A percentile compares a stretch with the other conserved stretches of the same genome.
Evolutionary conservation across 1,140 invertebrate genomes (phyloP).

Genomic region (Diachasma alloeum): DNA sequence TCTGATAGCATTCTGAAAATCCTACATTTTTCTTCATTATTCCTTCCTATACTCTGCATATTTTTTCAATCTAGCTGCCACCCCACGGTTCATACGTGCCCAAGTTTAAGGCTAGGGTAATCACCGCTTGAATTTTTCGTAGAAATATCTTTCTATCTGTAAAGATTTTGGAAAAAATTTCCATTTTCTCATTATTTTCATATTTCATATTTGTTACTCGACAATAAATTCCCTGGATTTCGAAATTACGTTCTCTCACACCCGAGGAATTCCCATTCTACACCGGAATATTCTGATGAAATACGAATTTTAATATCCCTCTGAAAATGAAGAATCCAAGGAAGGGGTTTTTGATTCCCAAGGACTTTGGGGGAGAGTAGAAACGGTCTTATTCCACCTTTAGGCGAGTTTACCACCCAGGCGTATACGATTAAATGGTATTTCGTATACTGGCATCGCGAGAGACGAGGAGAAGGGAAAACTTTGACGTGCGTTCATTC

Average conservation of each 20-base stretch:
- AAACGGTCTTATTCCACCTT: not conserved
- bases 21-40: no score
- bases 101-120: no score
- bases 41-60: no score
- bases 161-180: no score
- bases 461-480: conserved; percentile 24
- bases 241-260: not conserved
- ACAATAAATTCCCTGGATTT: not conserved
- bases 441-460: not conserved
- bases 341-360: conserved; percentile 1
- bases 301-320: not conserved
- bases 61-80: no score
- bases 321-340: not conserved
- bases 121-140: no score
- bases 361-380: conserved; percentile 20
- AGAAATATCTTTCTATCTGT: no score
- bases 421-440: conserved; percentile 25
- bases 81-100: no score
- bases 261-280: not conserved
- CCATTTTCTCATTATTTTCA: no score
- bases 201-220: no score
- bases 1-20: no score
- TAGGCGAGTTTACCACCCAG: conserved; percentile 4
- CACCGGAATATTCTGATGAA: not conserved
- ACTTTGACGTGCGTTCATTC: conserved; percentile 32